A percentile compares a stretch with the other conserved stretches of the same genome.
These are phyloP conservation scores for Lampris megalopsis DNA, from an alignment of 2,113 vertebrate genomes.

Conservation along the genomic window DNA sequence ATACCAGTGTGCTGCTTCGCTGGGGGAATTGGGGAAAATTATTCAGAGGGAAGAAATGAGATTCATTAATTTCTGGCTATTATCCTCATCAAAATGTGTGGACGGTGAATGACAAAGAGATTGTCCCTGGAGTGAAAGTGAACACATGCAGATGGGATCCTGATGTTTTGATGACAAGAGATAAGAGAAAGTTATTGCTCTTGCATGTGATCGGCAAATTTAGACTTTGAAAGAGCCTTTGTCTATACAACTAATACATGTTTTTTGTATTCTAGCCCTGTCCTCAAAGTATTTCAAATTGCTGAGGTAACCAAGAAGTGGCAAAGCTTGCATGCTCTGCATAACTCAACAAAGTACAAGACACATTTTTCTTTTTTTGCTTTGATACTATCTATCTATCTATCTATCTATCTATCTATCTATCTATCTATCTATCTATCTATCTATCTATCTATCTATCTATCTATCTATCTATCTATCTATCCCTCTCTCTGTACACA, in stretches of 20 bases:
- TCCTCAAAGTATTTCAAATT: not conserved
- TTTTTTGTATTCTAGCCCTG: constrained; percentile 1
- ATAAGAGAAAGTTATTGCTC: not conserved
- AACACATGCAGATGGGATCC: not conserved
- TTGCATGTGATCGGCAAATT: not conserved
- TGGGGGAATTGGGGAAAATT: constrained; percentile 21
- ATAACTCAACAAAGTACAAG: not conserved
- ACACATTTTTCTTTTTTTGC: not conserved
- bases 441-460: not conserved
- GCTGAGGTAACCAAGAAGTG: not conserved
- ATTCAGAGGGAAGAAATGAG: not conserved
- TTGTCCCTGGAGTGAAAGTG: not conserved
- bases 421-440: not conserved
- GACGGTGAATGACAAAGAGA: not conserved
- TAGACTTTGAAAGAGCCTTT: not conserved
- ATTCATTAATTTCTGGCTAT: constrained; percentile 7
- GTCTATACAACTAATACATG: not conserved
- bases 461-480: not conserved
- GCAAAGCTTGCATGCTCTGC: not conserved
- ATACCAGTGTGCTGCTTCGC: constrained; percentile 5
- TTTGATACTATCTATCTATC: not conserved
- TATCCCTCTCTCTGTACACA: not conserved
- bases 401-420: not conserved
- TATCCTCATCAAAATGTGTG: not conserved
- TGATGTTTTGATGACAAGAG: not conserved